Evolutionary conservation across 2,797 vertebrate genomes (phyloP), one percentile per base, ranked within the genome.

Genomic region (Sebastes hubbsi): DNA sequence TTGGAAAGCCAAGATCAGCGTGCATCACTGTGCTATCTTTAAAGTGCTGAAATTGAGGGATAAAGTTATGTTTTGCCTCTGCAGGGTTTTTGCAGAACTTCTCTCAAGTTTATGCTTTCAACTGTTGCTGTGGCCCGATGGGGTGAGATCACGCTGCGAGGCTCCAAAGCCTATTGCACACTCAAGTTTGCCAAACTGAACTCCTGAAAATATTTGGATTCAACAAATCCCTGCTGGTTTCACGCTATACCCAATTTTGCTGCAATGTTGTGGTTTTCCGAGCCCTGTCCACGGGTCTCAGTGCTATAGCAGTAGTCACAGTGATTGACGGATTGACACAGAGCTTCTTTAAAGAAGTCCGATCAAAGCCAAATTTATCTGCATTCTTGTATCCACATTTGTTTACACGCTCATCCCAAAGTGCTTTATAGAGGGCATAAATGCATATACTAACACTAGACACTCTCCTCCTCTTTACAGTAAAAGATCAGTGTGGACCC

Each of bases 141-240:
- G 82, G 85, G 66, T 69, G 78, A 77, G 80, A 75, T 87, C 68
- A 73, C n/a, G 38, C 86, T 68, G 84, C 60, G 25, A 78, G 56
- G 61, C 82, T 77, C 75, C 42, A 78, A 86, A 87, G 65, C 80
- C 76, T 83, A 72, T 52, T 0, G 8, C 82, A 86, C 52, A 63
- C 72, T 75, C 13, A 12, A 38, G 32, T 83, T 80, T 85, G 67
- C 74, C 62, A 78, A 87, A 77, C 55, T 67, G 59, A 90, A 85
- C 75, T 87, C 58, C 64, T 73, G 42, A 79, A 88, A 80, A 85
- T 88, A 78, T 90, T 87, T 87, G 77, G 81, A 89, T 81, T 85
- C 56, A 72, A 77, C 72, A 82, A 79, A 83, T 77, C 83, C 82
- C 86, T 10, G 61, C 52, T 80, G 84, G 72, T 64, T 72, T 81